Percentiles rank a stretch among this genome's conserved stretches.
Conservation (phyloP, 2,888 invertebrate genomes). For the Liodrosophila aerea region DNA sequence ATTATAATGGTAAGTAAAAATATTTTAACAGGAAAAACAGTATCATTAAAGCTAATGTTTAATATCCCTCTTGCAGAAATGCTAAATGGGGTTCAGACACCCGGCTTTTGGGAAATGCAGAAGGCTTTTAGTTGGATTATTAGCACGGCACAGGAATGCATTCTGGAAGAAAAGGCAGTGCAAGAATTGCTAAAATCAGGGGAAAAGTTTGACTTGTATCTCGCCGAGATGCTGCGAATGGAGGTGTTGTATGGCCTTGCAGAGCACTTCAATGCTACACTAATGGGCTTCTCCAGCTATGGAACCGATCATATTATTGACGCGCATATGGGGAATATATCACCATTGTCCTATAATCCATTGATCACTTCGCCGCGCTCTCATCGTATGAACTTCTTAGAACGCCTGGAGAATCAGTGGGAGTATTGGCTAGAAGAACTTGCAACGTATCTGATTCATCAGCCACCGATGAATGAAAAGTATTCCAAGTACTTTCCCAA, state of each 20-base stretch:
- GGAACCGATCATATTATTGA: constrained; percentile 62
- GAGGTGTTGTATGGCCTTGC: constrained; percentile 78
- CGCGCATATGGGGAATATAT: constrained; percentile 61
- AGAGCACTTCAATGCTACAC: constrained; percentile 69
- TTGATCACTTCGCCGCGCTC: constrained; percentile 52
- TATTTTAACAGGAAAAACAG: fast-evolving
- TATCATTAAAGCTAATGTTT: background rate
- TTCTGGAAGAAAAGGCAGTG: constrained; percentile 44
- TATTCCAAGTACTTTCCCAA: constrained; percentile 67
- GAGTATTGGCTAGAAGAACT: constrained; percentile 45
- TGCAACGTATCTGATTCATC: constrained; percentile 49
- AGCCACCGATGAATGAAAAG: constrained; percentile 65
- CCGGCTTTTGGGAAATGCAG: constrained; percentile 21
- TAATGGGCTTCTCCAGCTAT: constrained; percentile 61
- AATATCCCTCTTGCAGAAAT: constrained; percentile 23
- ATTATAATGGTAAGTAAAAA: constrained; percentile 22
- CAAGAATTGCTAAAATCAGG: constrained; percentile 67
- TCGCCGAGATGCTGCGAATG: constrained; percentile 76
- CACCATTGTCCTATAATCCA: constrained; percentile 77
- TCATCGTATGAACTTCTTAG: constrained; percentile 78
- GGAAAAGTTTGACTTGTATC: constrained; percentile 79
- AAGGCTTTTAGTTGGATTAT: constrained; percentile 6
- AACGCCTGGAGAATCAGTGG: constrained; percentile 78
- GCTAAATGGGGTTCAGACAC: background rate
- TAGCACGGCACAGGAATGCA: background rate